A percentile compares a stretch with the other conserved stretches of the same genome.
phyloP scores from a whole-genome alignment of 1,140 invertebrate genomes.

The Trypoxylus dichotomus region DNA sequence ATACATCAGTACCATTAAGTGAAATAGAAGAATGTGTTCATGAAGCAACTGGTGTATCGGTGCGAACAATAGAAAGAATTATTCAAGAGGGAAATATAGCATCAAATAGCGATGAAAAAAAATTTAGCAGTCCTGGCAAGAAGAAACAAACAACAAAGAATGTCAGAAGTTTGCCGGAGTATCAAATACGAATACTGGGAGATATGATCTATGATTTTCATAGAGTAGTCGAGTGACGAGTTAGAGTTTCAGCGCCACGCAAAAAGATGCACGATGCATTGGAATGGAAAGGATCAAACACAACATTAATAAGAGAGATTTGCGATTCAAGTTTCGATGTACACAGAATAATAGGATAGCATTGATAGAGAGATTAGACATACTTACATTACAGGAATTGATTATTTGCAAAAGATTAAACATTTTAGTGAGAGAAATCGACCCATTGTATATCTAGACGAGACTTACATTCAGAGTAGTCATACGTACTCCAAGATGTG shows the following conservation, averaged over 20 bases:
- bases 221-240: too few relatives aligned
- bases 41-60: background rate
- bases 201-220: too few relatives aligned
- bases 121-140: background rate
- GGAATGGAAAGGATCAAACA: background rate
- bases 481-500: constrained; percentile 24
- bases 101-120: background rate
- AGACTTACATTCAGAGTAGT: constrained; percentile 31
- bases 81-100: constrained; percentile 10
- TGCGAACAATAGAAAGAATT: constrained; percentile 7
- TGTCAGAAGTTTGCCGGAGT: too few relatives aligned
- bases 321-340: background rate
- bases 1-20: background rate
- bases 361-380: constrained; percentile 19
- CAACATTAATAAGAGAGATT: background rate
- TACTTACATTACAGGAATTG: background rate
- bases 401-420: constrained; percentile 29
- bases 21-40: background rate
- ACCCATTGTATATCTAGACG: background rate
- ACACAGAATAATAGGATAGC: constrained; percentile 14
- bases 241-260: background rate
- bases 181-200: too few relatives aligned
- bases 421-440: background rate
- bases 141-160: too few relatives aligned
- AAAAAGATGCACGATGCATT: background rate